A percentile compares a stretch with the other conserved stretches of the same genome.
These are phyloP conservation scores for Percopsis omiscomaycus DNA, from an alignment of 2,797 vertebrate genomes.

Conservation along the genomic window DNA sequence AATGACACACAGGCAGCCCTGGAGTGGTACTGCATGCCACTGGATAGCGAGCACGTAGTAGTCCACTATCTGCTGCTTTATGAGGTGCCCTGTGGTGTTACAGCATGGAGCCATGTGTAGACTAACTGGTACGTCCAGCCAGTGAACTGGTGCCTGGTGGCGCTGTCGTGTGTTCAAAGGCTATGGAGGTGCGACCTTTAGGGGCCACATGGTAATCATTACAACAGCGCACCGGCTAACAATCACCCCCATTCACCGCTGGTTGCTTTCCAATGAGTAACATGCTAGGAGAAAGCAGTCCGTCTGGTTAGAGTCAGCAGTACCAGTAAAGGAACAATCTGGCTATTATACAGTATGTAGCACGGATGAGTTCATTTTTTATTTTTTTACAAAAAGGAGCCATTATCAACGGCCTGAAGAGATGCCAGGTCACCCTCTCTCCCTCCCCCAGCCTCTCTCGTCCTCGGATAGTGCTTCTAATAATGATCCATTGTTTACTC, in stretches of 20 bases:
- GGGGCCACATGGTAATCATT: slow-evolving; percentile 69
- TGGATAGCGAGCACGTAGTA: slow-evolving; percentile 26
- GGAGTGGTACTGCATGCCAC: slow-evolving; percentile 8
- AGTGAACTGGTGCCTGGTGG: slow-evolving; percentile 46
- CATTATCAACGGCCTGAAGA: slow-evolving; percentile 48
- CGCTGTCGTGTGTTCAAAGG: slow-evolving; percentile 39
- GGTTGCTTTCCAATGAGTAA: slow-evolving; percentile 61
- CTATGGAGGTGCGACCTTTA: slow-evolving; percentile 45
- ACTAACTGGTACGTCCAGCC: slow-evolving; percentile 33
- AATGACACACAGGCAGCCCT: slow-evolving; percentile 30
- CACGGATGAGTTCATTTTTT: slow-evolving; percentile 31
- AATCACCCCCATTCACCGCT: slow-evolving; percentile 70
- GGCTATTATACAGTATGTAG: slow-evolving; percentile 48
- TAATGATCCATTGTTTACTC: slow-evolving; percentile 62
- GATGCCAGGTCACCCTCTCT: slow-evolving; percentile 49
- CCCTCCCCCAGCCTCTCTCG: not conserved
- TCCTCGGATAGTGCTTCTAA: slow-evolving; percentile 32
- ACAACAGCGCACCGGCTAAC: slow-evolving; percentile 58
- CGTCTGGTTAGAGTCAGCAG: slow-evolving; percentile 25
- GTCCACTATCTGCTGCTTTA: slow-evolving; percentile 44
- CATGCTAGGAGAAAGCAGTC: slow-evolving; percentile 52
- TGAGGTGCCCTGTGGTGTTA: slow-evolving; percentile 45
- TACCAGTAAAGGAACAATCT: slow-evolving; percentile 50
- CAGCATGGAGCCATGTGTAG: slow-evolving; percentile 29
- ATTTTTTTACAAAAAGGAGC: slow-evolving; percentile 41